Base-by-base conservation (phyloP, 2,797 vertebrate genomes). In the Dermochelys coriacea region DNA sequence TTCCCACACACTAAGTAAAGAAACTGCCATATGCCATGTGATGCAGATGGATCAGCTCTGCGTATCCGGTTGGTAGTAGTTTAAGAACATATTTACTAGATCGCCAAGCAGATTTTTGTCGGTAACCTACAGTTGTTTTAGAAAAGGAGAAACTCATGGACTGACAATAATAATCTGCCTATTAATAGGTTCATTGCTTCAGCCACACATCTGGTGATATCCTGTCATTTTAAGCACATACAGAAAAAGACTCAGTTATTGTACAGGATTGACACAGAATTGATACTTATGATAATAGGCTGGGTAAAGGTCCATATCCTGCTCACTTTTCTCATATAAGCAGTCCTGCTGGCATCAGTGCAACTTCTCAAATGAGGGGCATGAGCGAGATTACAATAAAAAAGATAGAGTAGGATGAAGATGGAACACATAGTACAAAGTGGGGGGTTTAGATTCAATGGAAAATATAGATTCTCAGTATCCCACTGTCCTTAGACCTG, bases 11-110 rank as follows among this genome's bases (percentile, higher is more conserved):
- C 31, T 89, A 97, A 96, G 84, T 75, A 91, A 82, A 94, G 49
- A 92, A 50, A 52, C 9, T 94, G 90, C 29, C 91, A 96, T 96
- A 94, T 93, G 90, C 78, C 64, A 64, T 85, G 78, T 91, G 47
- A 89, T 16, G 25, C 31, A 95, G 34, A 92, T 89, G 64, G 86
- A 90, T 88, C 51, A 82, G 83, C 77, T 78, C 6, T 61, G 51
- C 21, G 37, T 55, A 51, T 85, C 16, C 88, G 81, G 19, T 54
- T 31, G 77, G 1, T 2, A 74, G 47, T 1, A 89, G 18, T 83
- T 93, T 94, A 93, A 93, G 51, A 3, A 80, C 8, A 4, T 6
- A 85, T 82, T 82, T 90, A 3, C 25, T 71, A 83, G 55, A 3
- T 96, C 55, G 41, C 23, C 51, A 75, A 50, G 27, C 5, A 87